Conservation (phyloP, 1,140 invertebrate genomes). For the Brevipalpus yothersi region DNA sequence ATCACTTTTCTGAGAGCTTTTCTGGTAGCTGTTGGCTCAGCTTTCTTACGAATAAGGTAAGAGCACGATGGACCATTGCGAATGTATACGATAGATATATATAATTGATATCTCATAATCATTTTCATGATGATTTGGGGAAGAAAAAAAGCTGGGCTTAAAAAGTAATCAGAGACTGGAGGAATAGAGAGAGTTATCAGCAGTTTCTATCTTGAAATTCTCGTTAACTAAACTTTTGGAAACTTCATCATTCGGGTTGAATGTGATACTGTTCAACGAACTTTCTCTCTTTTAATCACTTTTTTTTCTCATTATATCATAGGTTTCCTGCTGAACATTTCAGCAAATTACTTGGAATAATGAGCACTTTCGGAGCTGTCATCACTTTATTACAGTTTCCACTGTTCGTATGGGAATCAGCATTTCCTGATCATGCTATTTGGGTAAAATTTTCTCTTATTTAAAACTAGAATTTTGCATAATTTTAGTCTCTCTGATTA, state of each 20-base stretch:
- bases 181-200: not conserved
- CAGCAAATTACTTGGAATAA: slow-evolving; percentile 12
- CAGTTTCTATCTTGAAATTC: not conserved
- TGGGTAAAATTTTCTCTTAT: slow-evolving; percentile 10
- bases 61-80: not conserved
- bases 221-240: not conserved
- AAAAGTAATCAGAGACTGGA: no score
- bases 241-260: no score
- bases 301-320: not conserved
- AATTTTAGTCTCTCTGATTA: no score
- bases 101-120: no score
- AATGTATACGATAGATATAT: no score
- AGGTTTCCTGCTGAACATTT: slow-evolving; percentile 14
- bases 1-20: slow-evolving; percentile 13
- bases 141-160: no score
- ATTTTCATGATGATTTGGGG: no score
- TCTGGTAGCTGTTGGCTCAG: slow-evolving; percentile 12
- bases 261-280: no score
- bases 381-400: slow-evolving; percentile 13
- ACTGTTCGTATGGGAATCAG: slow-evolving; percentile 13
- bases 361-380: slow-evolving; percentile 12
- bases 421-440: slow-evolving; percentile 3
- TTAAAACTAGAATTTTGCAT: no score
- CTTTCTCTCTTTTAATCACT: not conserved
- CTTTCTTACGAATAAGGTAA: slow-evolving; percentile 13